Evolutionary conservation across 2,888 invertebrate genomes (phyloP), one percentile per base, ranked within the genome.

Genomic region (Lasius fuliginosus): DNA sequence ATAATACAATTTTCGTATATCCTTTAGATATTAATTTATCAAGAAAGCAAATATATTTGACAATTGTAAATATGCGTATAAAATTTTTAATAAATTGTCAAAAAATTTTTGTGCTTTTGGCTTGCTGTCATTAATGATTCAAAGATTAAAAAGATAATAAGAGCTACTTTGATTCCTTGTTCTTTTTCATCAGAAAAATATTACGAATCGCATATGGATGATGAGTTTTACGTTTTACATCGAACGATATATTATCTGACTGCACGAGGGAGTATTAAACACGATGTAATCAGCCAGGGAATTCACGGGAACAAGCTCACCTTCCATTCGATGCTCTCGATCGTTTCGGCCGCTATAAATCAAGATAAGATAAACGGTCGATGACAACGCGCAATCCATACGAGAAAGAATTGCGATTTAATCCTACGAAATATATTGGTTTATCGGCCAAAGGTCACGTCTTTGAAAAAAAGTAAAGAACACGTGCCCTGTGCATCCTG

Each of bases 351-450:
- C 12, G 23, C n/a, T 33, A 49, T 81, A 71, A 81, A 69, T 81
- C 71, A 81, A 60, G 79, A 71, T 71, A 62, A 81, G 69, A 69
- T 81, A 81, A 79, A 69, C 42, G 79, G 42, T 42, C 69, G 58
- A 33, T 81, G 79, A 62, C 71, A 67, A 77, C n/a, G 56, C 67
- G 42, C 77, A 69, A 71, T 60, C 36, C 60, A 68, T 49, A 58
- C 46, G 36, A 27, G 4, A 81, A 60, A 79, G 49, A 81, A 81
- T 71, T 69, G 60, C 36, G 36, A 71, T 81, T 81, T 81, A 60
- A 81, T 81, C 71, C 36, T 36, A 18, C 27, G 27, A 71, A 71
- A 79, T 68, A 23, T 69, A 60, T 33, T 46, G 56, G 68, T 12
- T 18, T 15, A 23, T 12, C 4, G 18, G 42, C 8, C 12, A 79